Evolutionary conservation across 1,140 invertebrate genomes (phyloP).

Genomic region (Phthorimaea operculella): DNA sequence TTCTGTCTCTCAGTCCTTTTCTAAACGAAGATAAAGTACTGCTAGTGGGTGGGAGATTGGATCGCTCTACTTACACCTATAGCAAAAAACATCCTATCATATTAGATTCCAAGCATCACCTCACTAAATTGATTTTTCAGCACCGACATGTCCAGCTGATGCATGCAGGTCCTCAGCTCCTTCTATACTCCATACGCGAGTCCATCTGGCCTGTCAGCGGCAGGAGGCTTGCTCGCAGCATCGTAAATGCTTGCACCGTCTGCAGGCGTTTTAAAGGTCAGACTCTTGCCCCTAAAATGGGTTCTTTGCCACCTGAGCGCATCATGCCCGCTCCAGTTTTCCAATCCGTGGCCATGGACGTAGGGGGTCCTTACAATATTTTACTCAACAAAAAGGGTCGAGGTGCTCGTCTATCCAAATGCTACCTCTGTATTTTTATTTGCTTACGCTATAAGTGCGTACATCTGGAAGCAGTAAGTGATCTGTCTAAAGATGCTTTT

Average conservation of each 20-base stretch:
- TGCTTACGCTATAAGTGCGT: constrained; percentile 10
- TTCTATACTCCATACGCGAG: not conserved
- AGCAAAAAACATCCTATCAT: constrained; percentile 49
- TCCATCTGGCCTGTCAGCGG: not conserved
- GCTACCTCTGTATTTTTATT: not conserved
- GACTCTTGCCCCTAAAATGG: not conserved
- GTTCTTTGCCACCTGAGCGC: not conserved
- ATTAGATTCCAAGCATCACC: constrained; percentile 31
- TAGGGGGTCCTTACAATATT: not conserved
- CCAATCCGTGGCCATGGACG: not conserved
- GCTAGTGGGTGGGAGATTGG: constrained; percentile 41
- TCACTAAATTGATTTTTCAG: constrained; percentile 34
- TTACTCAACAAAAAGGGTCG: not conserved
- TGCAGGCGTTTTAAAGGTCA: not conserved
- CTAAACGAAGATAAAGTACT: constrained; percentile 33
- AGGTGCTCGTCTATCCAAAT: not conserved
- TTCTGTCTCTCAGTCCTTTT: constrained; percentile 29
- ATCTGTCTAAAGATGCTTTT: constrained; percentile 11
- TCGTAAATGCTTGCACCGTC: not conserved
- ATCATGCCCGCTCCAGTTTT: not conserved
- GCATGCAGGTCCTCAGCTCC: constrained; percentile 31
- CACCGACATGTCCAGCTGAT: constrained; percentile 27
- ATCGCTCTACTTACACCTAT: constrained; percentile 22
- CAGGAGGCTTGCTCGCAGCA: not conserved
- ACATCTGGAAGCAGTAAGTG: constrained; percentile 13